These are phyloP conservation scores for Octopus bimaculoides DNA, from an alignment of 1,140 invertebrate genomes.

Conservation along the genomic window DNA sequence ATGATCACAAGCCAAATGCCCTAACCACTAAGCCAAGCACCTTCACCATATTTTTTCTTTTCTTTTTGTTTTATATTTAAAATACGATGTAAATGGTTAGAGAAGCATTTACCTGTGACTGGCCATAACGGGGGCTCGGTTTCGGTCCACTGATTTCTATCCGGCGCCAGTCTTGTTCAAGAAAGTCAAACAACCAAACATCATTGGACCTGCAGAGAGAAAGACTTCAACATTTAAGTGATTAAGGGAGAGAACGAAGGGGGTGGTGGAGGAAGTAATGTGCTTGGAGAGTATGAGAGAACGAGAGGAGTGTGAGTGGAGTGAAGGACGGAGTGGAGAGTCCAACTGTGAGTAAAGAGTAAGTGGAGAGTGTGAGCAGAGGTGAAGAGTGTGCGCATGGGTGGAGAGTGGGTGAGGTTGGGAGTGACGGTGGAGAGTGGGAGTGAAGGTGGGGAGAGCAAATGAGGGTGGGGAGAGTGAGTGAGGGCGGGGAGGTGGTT, in stretches of 20 bases:
- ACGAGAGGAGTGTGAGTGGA: not conserved
- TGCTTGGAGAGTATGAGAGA: not conserved
- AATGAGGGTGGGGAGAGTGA: too few relatives aligned
- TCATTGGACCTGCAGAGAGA: constrained; percentile 72
- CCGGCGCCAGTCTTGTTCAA: constrained; percentile 70
- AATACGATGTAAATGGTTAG: too few relatives aligned
- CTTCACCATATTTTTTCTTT: too few relatives aligned
- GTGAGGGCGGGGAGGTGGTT: too few relatives aligned
- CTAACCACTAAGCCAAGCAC: too few relatives aligned
- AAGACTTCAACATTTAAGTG: not conserved
- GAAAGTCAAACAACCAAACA: constrained; percentile 84
- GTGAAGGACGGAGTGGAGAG: not conserved
- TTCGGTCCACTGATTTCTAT: constrained; percentile 68
- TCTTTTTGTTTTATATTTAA: too few relatives aligned
- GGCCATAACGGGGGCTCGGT: constrained; percentile 82
- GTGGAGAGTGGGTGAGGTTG: accelerated
- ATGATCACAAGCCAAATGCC: too few relatives aligned
- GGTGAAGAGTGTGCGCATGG: too few relatives aligned
- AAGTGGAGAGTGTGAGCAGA: too few relatives aligned
- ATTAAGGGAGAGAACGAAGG: not conserved
- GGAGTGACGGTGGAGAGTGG: too few relatives aligned
- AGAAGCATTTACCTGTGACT: constrained; percentile 69
- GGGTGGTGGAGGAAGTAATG: not conserved
- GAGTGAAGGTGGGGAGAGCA: too few relatives aligned
- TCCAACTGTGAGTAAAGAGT: not conserved